Evolutionary conservation across 2,113 vertebrate species (phyloP).

Genomic region (Poecilia latipinna): DNA sequence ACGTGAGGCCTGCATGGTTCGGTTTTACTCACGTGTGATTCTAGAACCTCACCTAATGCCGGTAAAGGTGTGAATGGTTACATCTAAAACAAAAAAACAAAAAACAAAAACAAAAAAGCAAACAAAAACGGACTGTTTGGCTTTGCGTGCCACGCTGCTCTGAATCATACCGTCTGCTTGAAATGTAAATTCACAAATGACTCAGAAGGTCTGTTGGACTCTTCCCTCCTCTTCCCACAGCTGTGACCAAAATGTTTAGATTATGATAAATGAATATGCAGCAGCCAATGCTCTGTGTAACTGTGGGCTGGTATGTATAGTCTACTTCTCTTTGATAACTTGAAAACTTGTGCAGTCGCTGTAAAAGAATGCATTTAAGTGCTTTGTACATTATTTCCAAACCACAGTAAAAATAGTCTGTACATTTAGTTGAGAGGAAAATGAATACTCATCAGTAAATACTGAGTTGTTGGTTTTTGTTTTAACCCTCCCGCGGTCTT

Average conservation of each 20-base stretch:
- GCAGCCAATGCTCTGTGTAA: conserved; percentile 30
- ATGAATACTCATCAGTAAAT: background rate
- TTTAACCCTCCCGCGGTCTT: background rate
- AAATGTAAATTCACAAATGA: conserved; percentile 54
- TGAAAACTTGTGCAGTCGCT: background rate
- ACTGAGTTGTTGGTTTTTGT: background rate
- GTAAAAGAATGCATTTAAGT: conserved; percentile 1
- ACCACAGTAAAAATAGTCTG: conserved; percentile 2
- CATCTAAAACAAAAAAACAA: background rate
- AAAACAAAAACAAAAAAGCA: no score
- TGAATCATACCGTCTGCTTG: conserved; percentile 47
- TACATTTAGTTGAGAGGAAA: conserved; percentile 31
- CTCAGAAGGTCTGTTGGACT: conserved; percentile 31
- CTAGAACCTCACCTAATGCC: conserved; percentile 25
- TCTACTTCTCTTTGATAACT: conserved; percentile 41
- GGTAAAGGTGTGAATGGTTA: background rate
- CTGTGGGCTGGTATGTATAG: conserved; percentile 43
- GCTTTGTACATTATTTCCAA: background rate
- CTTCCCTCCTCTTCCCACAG: conserved; percentile 9
- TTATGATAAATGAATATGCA: conserved; percentile 44
- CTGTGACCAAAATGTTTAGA: conserved; percentile 39
- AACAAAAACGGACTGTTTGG: background rate
- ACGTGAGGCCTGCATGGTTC: conserved; percentile 29
- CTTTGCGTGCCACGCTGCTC: conserved; percentile 16
- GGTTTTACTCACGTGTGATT: conserved; percentile 46